phyloP scores from a whole-genome alignment of 2,797 vertebrate genomes.

The Acrossocheilus fasciatus region DNA sequence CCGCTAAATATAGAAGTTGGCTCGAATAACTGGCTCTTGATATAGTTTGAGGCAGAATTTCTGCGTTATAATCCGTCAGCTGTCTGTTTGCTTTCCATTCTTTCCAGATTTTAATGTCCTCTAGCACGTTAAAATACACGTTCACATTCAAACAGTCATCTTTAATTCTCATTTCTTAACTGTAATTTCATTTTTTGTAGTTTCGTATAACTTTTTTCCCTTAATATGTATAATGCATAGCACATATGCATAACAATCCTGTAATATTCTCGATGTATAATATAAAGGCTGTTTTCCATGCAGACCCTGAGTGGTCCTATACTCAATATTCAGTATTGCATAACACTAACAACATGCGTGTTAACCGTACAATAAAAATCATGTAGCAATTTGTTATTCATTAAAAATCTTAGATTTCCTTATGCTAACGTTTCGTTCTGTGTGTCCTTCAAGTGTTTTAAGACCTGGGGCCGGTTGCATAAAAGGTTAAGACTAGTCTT shows the following conservation, averaged over 20 bases:
- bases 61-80: not conserved
- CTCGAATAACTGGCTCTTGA: not conserved
- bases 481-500: too few relatives aligned
- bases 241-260: not conserved
- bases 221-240: not conserved
- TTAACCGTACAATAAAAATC: not conserved
- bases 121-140: not conserved
- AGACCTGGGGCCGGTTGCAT: too few relatives aligned
- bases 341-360: not conserved
- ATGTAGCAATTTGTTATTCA: not conserved
- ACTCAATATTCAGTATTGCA: not conserved
- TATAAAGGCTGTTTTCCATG: not conserved
- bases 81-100: not conserved
- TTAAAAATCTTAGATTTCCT: not conserved
- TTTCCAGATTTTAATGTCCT: not conserved
- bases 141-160: not conserved
- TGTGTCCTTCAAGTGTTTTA: not conserved
- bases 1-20: constrained; percentile 19
- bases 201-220: not conserved
- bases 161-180: not conserved
- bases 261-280: not conserved
- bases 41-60: not conserved
- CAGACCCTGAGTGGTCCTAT: not conserved
- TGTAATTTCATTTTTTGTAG: not conserved
- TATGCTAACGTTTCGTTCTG: not conserved